Evolutionary conservation across 1,140 invertebrate genomes (phyloP).

Genomic region (Trichonephila inaurata): DNA sequence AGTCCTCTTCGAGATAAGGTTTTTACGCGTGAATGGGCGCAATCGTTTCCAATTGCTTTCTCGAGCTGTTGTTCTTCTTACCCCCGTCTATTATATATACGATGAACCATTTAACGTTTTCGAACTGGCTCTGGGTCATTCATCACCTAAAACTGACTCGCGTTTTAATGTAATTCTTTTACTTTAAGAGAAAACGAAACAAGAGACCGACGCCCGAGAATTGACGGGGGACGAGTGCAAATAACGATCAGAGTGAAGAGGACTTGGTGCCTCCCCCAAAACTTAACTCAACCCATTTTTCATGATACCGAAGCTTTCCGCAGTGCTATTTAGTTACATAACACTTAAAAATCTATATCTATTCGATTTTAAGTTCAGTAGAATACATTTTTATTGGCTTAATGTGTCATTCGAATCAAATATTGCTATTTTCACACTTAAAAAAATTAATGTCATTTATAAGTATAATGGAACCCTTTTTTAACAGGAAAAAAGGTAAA

Average conservation of each 20-base stretch:
- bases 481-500: no score
- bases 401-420: no score
- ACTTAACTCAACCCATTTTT: background rate
- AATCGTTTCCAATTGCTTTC: conserved; percentile 70
- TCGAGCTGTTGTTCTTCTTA: conserved; percentile 43
- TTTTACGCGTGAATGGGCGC: conserved; percentile 33
- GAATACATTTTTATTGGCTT: no score
- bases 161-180: conserved; percentile 68
- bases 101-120: conserved; percentile 67
- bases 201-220: background rate
- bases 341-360: no score
- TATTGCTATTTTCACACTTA: no score
- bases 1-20: conserved; percentile 64
- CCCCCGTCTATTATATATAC: conserved; percentile 58
- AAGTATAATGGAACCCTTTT: no score
- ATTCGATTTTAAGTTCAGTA: no score
- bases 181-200: conserved; percentile 28
- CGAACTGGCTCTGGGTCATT: conserved; percentile 50
- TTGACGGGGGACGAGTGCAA: background rate
- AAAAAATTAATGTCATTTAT: no score
- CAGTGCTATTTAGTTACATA: no score
- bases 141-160: conserved; percentile 67
- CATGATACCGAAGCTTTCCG: background rate
- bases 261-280: background rate
- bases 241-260: background rate